These are phyloP conservation scores for Aegithalos caudatus DNA, from an alignment of 2,113 vertebrate species.

Conservation along the genomic window DNA sequence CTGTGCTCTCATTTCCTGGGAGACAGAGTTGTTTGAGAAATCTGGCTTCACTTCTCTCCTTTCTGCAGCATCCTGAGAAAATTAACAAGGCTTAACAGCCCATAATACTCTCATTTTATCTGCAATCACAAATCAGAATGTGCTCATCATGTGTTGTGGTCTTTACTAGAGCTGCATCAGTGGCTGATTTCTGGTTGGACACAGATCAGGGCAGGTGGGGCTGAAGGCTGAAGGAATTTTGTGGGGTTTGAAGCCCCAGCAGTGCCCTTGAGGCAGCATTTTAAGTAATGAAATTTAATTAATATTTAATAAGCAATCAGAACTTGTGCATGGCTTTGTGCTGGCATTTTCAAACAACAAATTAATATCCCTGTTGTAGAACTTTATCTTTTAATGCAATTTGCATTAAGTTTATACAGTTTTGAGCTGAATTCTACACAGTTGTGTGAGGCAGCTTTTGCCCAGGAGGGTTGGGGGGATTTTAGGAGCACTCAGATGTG, in stretches of 20 bases:
- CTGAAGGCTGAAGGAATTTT: neutral
- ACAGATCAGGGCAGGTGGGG: neutral
- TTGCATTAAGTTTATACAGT: neutral
- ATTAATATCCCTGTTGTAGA: neutral
- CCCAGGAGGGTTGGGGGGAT: neutral
- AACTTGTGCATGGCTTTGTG: neutral
- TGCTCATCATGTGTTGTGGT: neutral
- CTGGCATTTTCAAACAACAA: neutral
- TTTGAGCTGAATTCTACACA: neutral
- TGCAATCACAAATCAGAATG: neutral
- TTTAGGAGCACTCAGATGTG: neutral
- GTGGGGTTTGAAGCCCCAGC: neutral
- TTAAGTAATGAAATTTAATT: neutral
- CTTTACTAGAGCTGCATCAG: neutral
- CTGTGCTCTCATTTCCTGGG: neutral
- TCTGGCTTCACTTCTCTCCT: neutral
- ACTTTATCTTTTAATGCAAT: neutral
- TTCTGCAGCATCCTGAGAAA: neutral
- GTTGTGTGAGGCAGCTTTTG: neutral
- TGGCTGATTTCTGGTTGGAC: neutral
- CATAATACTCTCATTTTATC: neutral
- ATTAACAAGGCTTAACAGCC: neutral
- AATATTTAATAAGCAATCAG: neutral
- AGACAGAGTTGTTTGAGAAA: neutral
- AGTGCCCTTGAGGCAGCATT: neutral